Percentiles rank a stretch among this genome's conserved stretches.
Evolutionary conservation across 2,888 invertebrate genomes (phyloP).

Genomic region (Norana najaformis): DNA sequence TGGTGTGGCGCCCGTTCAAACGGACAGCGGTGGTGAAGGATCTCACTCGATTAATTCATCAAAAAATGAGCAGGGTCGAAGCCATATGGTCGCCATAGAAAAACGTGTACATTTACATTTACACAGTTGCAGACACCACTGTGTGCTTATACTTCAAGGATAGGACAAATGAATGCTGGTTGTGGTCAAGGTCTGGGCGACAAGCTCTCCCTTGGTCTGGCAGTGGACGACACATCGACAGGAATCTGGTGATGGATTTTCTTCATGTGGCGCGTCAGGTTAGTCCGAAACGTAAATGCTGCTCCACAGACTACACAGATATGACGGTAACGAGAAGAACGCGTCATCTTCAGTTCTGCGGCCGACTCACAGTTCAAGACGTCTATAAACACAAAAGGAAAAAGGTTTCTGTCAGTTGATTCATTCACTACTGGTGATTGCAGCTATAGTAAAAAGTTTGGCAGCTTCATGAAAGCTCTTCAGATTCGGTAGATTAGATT

Average conservation of each 20-base stretch:
- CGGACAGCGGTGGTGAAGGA: too few relatives aligned
- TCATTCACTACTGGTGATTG: too few relatives aligned
- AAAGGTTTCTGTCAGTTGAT: too few relatives aligned
- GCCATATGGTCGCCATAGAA: too few relatives aligned
- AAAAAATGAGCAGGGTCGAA: too few relatives aligned
- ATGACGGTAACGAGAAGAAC: conserved; percentile 38
- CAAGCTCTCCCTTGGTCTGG: neutral
- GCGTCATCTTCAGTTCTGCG: neutral
- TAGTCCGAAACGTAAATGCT: conserved; percentile 44
- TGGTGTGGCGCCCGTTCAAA: too few relatives aligned
- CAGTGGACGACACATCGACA: neutral
- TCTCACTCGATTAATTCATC: too few relatives aligned
- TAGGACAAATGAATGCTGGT: neutral
- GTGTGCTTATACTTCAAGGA: neutral
- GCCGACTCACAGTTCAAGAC: neutral
- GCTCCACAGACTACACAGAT: conserved; percentile 39
- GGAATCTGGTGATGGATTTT: conserved; percentile 37
- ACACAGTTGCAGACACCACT: too few relatives aligned
- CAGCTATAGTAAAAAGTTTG: too few relatives aligned
- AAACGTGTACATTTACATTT: too few relatives aligned
- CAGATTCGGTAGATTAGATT: too few relatives aligned
- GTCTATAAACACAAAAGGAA: neutral
- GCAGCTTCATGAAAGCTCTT: too few relatives aligned
- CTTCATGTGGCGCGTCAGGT: conserved; percentile 42
- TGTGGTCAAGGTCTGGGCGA: neutral